Percentiles rank a stretch among this genome's conserved stretches.
Conservation (phyloP, 2,888 invertebrate genomes). For the Zygaena filipendulae region DNA sequence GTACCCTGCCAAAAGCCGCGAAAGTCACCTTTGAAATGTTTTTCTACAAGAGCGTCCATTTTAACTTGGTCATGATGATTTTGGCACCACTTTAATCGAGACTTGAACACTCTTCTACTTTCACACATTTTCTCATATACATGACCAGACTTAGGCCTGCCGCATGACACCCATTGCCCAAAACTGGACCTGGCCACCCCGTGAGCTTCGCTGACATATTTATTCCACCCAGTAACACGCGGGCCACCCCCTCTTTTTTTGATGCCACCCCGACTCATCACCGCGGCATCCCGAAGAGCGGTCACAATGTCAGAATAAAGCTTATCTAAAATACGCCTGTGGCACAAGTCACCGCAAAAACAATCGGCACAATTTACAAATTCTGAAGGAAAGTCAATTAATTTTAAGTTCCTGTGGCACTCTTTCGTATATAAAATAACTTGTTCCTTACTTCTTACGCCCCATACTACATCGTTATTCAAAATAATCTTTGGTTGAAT, state of each 20-base stretch:
- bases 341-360: background rate
- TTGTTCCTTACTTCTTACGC: too few relatives aligned
- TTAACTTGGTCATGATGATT: too few relatives aligned
- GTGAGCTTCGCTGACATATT: too few relatives aligned
- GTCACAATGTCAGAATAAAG: conserved; percentile 1
- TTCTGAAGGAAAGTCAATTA: background rate
- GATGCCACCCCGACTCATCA: conserved; percentile 1
- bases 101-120: conserved; percentile 1
- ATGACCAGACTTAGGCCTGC: too few relatives aligned
- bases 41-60: conserved; percentile 1
- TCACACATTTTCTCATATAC: conserved; percentile 3
- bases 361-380: background rate
- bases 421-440: conserved; percentile 1
- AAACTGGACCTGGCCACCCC: too few relatives aligned
- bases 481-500: too few relatives aligned
- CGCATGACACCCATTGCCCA: too few relatives aligned
- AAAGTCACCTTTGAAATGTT: conserved; percentile 3
- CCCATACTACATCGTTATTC: too few relatives aligned
- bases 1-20: conserved; percentile 7
- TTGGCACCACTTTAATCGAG: too few relatives aligned
- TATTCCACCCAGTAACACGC: too few relatives aligned
- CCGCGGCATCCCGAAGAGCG: background rate
- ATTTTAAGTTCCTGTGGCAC: background rate
- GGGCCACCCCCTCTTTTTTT: too few relatives aligned
- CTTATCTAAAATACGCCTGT: conserved; percentile 1